Percentiles rank a stretch among this genome's conserved stretches.
phyloP scores from a whole-genome alignment of 2,113 vertebrate species.

The Ellobius talpinus region DNA sequence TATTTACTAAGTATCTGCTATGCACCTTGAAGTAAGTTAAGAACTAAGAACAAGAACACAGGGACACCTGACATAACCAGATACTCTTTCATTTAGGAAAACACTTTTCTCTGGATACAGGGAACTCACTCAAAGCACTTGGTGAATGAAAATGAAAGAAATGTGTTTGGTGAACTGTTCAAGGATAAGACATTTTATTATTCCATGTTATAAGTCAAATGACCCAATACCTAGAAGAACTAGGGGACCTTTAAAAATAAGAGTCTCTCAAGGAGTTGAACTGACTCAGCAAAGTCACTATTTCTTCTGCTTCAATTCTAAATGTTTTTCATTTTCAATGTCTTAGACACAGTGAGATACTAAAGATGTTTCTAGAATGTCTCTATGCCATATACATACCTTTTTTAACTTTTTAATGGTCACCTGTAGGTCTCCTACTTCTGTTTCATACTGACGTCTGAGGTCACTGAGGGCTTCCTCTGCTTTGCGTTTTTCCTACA shows the following conservation, averaged over 20 bases:
- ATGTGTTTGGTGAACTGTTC: not conserved
- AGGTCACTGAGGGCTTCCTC: slow-evolving; percentile 91
- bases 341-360: not conserved
- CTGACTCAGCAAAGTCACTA: slow-evolving; percentile 2
- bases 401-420: slow-evolving; percentile 95
- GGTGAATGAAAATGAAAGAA: not conserved
- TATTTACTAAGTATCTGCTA: not conserved
- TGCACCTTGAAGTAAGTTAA: not conserved
- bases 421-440: slow-evolving; percentile 95
- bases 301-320: not conserved
- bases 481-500: slow-evolving; percentile 91
- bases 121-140: not conserved
- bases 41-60: not conserved
- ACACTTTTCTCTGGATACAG: not conserved
- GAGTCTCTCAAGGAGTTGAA: not conserved
- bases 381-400: slow-evolving; percentile 81
- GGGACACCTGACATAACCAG: not conserved
- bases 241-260: not conserved
- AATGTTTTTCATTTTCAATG: not conserved
- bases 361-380: not conserved
- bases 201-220: not conserved
- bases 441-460: slow-evolving; percentile 91
- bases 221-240: not conserved
- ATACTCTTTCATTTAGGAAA: not conserved
- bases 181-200: not conserved